Base-by-base conservation (phyloP, 2,888 invertebrate genomes). In the Patella depressa region DNA sequence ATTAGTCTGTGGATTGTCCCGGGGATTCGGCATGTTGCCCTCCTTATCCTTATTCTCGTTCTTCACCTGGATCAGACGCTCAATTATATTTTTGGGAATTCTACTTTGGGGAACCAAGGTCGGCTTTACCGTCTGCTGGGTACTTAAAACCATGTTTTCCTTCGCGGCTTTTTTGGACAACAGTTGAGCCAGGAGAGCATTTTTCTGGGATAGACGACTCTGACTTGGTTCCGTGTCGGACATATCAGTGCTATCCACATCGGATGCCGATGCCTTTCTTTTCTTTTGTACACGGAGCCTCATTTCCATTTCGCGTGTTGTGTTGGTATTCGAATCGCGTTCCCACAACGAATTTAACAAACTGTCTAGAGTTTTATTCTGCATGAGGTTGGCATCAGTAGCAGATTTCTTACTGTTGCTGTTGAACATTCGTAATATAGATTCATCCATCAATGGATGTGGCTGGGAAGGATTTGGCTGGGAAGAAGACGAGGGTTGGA, bases 21-120 rank as follows among this genome's bases (percentile, higher is more conserved):
- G 80, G 4, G 85, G 81, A 72, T 84, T 88, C 19, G 86, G 82
- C 9, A 83, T 76, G 72, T 83, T 78, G 3, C 83, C 78, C 24
- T 84, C 71, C 72, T 65, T 15, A 57, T 57, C 34, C 17, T 72
- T 65, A 53, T 54, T 71, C 12, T 75, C 45, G 7, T 59, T 34
- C 75, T 78, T 82, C 4, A 82, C 54, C 3, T 77, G 81, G 29
- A 84, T 79, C 34, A 83, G 76, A 72, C 88, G 88, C 2, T 89
- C 85, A 15, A 82, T 83, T 45, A 90, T 74, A 79, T 89, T 90
- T 79, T 86, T 88, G 17, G 91, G 90, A 70, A 92, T 86, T 70
- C 91, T 88, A 53, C 88, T 88, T 91, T 95, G 95, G 70, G 96
- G 95, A 84, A 86, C 83, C 3, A 82, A 84, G 12, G 84, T 84